Percentiles rank a stretch among this genome's conserved stretches.
Conservation (phyloP, 1,140 invertebrate genomes). For the Apocrypta bakeri region DNA sequence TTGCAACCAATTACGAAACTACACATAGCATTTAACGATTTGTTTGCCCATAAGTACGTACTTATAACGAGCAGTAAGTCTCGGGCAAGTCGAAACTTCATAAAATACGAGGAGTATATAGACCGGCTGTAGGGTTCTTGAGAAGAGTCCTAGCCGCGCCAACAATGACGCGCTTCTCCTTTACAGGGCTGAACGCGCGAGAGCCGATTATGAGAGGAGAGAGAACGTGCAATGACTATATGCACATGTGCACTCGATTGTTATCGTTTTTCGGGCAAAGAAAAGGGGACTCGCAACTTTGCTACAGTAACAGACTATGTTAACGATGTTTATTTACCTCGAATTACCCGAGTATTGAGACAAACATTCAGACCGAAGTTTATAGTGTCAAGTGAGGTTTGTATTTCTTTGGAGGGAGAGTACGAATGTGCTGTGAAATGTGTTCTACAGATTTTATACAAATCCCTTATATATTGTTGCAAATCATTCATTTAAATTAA, state of each 20-base stretch:
- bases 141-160: slow-evolving; percentile 11
- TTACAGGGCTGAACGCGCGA: not conserved
- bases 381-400: not conserved
- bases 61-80: not conserved
- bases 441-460: too few relatives aligned
- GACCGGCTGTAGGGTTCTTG: slow-evolving; percentile 13
- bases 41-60: not conserved
- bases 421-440: too few relatives aligned
- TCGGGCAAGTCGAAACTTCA: not conserved
- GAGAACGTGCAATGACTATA: not conserved
- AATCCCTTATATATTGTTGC: too few relatives aligned
- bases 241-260: slow-evolving; percentile 29
- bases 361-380: not conserved
- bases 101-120: not conserved
- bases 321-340: slow-evolving; percentile 35
- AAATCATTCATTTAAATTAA: too few relatives aligned
- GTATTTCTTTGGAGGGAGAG: too few relatives aligned
- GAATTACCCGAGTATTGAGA: slow-evolving; percentile 5
- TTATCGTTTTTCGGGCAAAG: slow-evolving; percentile 8
- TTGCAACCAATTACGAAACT: not conserved
- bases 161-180: slow-evolving; percentile 36
- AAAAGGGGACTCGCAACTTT: not conserved
- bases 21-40: not conserved
- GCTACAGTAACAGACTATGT: not conserved
- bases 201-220: not conserved